Conservation (phyloP, 2,113 vertebrate genomes). For the Oryzias curvinotus region DNA sequence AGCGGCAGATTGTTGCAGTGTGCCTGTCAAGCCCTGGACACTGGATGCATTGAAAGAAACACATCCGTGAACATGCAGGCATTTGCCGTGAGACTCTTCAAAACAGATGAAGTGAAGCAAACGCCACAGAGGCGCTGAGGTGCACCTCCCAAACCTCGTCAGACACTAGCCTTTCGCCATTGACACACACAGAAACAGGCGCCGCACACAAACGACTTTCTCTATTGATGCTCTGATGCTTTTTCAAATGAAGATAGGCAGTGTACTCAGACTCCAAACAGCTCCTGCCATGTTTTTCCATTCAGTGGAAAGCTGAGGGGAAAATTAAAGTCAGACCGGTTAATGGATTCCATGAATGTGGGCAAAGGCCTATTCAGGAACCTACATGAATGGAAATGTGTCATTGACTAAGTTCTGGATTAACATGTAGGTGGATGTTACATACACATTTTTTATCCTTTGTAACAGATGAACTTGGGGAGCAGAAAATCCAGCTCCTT, state of each 20-base stretch:
- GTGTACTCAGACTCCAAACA: constrained; percentile 37
- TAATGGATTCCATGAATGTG: background rate
- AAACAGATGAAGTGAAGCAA: constrained; percentile 63
- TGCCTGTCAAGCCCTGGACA: constrained; percentile 62
- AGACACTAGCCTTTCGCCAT: constrained; percentile 19
- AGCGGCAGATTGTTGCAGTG: constrained; percentile 63
- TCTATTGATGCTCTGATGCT: constrained; percentile 48
- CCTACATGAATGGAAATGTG: constrained; percentile 16
- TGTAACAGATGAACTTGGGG: background rate
- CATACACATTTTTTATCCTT: background rate
- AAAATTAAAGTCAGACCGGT: constrained; percentile 30
- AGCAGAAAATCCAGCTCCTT: background rate
- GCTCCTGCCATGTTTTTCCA: constrained; percentile 46
- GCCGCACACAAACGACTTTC: constrained; percentile 5
- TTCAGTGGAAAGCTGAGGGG: constrained; percentile 42
- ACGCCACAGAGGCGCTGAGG: constrained; percentile 39
- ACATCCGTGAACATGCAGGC: constrained; percentile 38
- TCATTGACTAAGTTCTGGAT: background rate
- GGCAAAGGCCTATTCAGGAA: background rate
- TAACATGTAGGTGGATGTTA: background rate
- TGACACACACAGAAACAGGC: constrained; percentile 14
- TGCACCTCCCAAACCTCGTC: constrained; percentile 54
- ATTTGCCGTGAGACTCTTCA: constrained; percentile 53
- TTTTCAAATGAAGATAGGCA: constrained; percentile 47
- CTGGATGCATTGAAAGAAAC: constrained; percentile 53